Conservation (phyloP, 1,140 invertebrate genomes). For the Anadara kagoshimensis region DNA sequence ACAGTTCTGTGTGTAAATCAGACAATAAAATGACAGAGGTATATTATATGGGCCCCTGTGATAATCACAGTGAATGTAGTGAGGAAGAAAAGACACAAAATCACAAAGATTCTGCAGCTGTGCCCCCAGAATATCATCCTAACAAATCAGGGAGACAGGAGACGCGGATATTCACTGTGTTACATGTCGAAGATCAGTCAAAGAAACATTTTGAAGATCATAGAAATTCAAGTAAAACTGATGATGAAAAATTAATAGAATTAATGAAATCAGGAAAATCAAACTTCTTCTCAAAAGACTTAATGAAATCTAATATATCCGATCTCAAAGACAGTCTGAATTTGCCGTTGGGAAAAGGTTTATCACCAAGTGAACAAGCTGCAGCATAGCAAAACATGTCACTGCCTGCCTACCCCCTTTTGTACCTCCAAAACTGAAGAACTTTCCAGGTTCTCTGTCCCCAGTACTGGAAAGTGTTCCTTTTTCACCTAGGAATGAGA, state of each 20-base stretch:
- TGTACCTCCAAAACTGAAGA: slow-evolving; percentile 66
- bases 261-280: slow-evolving; percentile 36
- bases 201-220: slow-evolving; percentile 22
- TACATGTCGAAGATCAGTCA: slow-evolving; percentile 50
- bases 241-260: slow-evolving; percentile 69
- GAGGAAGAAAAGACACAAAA: slow-evolving; percentile 3
- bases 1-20: neutral
- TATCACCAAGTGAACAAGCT: slow-evolving; percentile 58
- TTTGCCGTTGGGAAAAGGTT: slow-evolving; percentile 33
- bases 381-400: slow-evolving; percentile 58
- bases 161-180: slow-evolving; percentile 55
- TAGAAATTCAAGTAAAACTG: slow-evolving; percentile 57
- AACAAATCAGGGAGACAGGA: slow-evolving; percentile 43
- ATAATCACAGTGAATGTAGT: slow-evolving; percentile 7
- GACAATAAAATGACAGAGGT: slow-evolving; percentile 12
- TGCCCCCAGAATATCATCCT: slow-evolving; percentile 14
- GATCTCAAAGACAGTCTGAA: slow-evolving; percentile 19
- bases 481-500: slow-evolving; percentile 1
- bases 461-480: slow-evolving; percentile 60
- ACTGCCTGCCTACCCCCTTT: slow-evolving; percentile 61
- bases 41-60: slow-evolving; percentile 35
- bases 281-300: slow-evolving; percentile 18
- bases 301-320: slow-evolving; percentile 28
- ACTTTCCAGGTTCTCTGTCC: slow-evolving; percentile 55
- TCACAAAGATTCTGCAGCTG: neutral